These are phyloP conservation scores for Thera britannica DNA, from an alignment of 2,888 invertebrate genomes.

Conservation along the genomic window DNA sequence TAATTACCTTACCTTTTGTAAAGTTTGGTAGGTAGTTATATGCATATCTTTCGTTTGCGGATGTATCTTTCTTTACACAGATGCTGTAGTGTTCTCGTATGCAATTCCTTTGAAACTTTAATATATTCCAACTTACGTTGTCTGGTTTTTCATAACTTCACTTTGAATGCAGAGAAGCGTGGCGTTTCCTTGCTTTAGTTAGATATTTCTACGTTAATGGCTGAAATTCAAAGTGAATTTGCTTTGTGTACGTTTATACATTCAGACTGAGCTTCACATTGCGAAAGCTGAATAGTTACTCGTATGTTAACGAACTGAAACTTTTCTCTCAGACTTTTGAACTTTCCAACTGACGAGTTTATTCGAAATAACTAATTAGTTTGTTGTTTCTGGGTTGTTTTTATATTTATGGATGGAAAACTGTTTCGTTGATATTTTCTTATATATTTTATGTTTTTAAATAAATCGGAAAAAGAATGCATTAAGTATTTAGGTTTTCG, in stretches of 20 bases:
- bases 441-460: neutral
- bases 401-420: neutral
- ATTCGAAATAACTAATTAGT: slow-evolving; percentile 15
- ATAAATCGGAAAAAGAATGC: too few relatives aligned
- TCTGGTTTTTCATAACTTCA: slow-evolving; percentile 3
- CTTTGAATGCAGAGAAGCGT: slow-evolving; percentile 11
- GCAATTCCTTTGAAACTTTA: neutral
- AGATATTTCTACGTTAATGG: slow-evolving; percentile 8
- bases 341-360: slow-evolving; percentile 14
- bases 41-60: neutral
- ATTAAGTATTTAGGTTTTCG: neutral
- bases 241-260: slow-evolving; percentile 14
- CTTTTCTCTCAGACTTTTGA: slow-evolving; percentile 23
- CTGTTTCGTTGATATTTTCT: neutral
- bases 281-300: slow-evolving; percentile 18
- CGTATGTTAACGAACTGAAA: slow-evolving; percentile 17
- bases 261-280: slow-evolving; percentile 20
- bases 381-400: slow-evolving; percentile 1
- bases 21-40: too few relatives aligned
- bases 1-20: too few relatives aligned
- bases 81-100: neutral
- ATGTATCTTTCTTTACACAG: neutral
- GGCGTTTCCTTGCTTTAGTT: slow-evolving; percentile 12
- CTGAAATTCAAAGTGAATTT: slow-evolving; percentile 16
- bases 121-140: slow-evolving; percentile 6